Evolutionary conservation across 2,797 vertebrate genomes (phyloP), one percentile per base, ranked within the genome.

Genomic region (Alfaro cultratus): DNA sequence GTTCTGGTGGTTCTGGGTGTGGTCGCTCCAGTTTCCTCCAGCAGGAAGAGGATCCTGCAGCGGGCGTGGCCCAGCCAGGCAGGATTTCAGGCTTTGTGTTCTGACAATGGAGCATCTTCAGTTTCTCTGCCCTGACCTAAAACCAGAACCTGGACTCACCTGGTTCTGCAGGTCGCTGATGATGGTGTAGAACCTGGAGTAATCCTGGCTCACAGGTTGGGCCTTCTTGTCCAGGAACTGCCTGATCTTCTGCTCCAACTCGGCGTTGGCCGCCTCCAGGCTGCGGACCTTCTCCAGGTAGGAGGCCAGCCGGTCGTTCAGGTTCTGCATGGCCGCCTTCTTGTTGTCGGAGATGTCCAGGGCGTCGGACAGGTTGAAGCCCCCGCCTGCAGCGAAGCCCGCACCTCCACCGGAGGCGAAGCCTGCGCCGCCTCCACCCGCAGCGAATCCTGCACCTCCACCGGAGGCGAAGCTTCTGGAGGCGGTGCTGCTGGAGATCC

Each of bases 271-370:
- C 70, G 88, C 92, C 88, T 99, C 97, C 94, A 99, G 94, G 45
- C 92, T 93, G 41, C 95, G 94, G 41, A 99, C 98, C 47, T 97
- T 98, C 0, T 98, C 96, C 94, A 99, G 85, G 93, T 99, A 99
- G 71, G 92, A 86, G 1, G 97, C 97, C 96, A 99, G 94, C 73
- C 98, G 98, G 79, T 98, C 96, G 0, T 99, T 99, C 70, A 99
- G 97, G 89, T 97, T 97, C 95, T 99, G 98, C 98, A 99, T 98
- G 91, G 97, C 97, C 91, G 96, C 31, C 94, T 99, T 99, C 92
- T 99, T 90, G 79, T 89, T 93, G 67, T 82, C 87, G 0, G 57
- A 34, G 62, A 81, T 57, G 55, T 87, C 82, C 0, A 89, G 0
- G 18, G 89, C 93, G 10, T 91, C 80, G 0, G 79, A 21, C 0